Percentiles rank a stretch among this genome's conserved stretches.
These are phyloP conservation scores for Limanda limanda DNA, from an alignment of 2,113 vertebrate species.

Conservation along the genomic window DNA sequence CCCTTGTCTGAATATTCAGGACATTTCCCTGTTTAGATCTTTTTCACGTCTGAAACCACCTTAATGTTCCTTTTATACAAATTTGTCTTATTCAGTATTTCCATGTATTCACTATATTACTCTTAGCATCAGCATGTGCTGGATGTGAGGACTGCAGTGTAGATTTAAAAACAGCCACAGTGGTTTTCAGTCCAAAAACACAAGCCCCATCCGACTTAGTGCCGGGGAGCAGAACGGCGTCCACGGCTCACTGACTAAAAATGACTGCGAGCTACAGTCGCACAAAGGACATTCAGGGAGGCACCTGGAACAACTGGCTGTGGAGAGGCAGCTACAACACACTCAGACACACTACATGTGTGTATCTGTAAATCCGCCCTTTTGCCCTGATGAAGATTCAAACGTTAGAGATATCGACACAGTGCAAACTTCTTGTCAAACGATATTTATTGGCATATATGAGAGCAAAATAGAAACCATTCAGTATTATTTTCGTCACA, in stretches of 20 bases:
- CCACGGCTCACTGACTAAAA: background rate
- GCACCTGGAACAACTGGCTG: background rate
- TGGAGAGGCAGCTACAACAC: background rate
- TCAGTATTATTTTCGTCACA: conserved; percentile 7
- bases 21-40: no score
- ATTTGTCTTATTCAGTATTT: no score
- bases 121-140: no score
- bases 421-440: conserved; percentile 53
- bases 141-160: background rate
- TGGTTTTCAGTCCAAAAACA: background rate
- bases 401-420: background rate
- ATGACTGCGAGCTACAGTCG: background rate
- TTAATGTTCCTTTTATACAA: no score
- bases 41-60: no score
- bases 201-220: no score
- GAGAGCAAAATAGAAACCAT: conserved; percentile 47
- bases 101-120: no score
- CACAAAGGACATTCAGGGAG: background rate
- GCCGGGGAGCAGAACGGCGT: background rate
- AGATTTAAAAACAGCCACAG: background rate
- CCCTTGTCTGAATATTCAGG: no score
- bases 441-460: conserved; percentile 66
- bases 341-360: background rate
- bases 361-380: background rate
- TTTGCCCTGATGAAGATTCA: background rate